Percentiles rank a stretch among this genome's conserved stretches.
phyloP scores from a whole-genome alignment of 2,113 vertebrate species.

The Leucoraja erinaceus region DNA sequence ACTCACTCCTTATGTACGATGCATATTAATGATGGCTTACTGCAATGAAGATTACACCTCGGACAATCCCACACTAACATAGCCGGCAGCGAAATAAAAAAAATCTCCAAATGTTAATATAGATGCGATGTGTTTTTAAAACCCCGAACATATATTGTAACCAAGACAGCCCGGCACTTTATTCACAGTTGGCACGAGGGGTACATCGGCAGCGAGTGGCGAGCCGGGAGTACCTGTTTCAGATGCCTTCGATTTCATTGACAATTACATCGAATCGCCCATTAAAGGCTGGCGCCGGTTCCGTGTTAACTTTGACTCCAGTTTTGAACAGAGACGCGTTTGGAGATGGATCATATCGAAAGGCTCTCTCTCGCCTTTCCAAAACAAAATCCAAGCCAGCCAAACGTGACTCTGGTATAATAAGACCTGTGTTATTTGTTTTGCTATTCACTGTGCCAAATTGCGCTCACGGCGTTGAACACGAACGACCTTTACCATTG shows the following conservation, averaged over 20 bases:
- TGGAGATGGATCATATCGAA: background rate
- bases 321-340: background rate
- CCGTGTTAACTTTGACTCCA: background rate
- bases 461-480: background rate
- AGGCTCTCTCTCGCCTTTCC: background rate
- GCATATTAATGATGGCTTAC: background rate
- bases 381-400: background rate
- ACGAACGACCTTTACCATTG: background rate
- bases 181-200: background rate
- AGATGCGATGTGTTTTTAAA: background rate
- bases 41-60: background rate
- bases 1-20: background rate
- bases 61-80: background rate
- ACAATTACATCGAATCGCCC: background rate
- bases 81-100: background rate
- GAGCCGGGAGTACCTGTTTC: background rate
- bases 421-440: background rate
- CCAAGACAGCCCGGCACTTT: background rate
- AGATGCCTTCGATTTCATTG: background rate
- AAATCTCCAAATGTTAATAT: background rate
- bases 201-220: background rate
- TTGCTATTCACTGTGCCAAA: background rate
- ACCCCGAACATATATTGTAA: background rate
- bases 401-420: background rate
- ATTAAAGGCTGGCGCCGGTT: background rate